Base-by-base conservation (phyloP, 2,888 invertebrate species). In the Candidula unifasciata region DNA sequence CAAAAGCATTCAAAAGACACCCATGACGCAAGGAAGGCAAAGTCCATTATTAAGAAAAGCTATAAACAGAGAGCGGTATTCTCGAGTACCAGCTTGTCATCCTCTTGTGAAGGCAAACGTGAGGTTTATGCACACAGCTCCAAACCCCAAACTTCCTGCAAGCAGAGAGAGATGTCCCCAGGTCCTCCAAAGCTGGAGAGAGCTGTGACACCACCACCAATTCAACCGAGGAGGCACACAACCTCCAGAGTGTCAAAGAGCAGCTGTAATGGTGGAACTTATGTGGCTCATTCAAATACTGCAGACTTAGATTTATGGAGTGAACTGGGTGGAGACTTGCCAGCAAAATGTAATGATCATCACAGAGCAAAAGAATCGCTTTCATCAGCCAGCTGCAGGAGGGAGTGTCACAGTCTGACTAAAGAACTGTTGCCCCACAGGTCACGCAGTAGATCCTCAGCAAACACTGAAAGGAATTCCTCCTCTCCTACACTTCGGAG, bases 131-230 rank as follows among this genome's bases (percentile, higher is more conserved):
- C 80, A 10, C 52, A 52, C 44, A 27, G 52, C 44, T 8, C 71
- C 18, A 71, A 24, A 80, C 30, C n/a, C 13, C 30, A 33, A 21
- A 27, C 24, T n/a, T 30, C 52, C 33, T 80, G 35, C 10, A 81
- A 57, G 30, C 33, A 33, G 24, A 78, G 54, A 24, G 78, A 78
- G 0, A 57, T 27, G n/a, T 83, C 78, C 21, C 83, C 83, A 6
- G 78, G 83, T 57, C 83, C 83, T 27, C 83, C 83, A 27, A 69
- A 78, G 44, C 83, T 83, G 0, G 79, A 83, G 60, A 68, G 83
- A 30, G 83, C 83, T 57, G 68, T 83, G 13, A 60, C 83, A 27
- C 78, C 83, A 16, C 74, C 74, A 52, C n/a, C 21, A n/a, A 73
- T 13, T 44, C 73, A 44, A 27, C 44, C 44, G 33, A 73, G 52